Conservation (phyloP, 2,797 vertebrate species). For the Scyliorhinus canicula region DNA sequence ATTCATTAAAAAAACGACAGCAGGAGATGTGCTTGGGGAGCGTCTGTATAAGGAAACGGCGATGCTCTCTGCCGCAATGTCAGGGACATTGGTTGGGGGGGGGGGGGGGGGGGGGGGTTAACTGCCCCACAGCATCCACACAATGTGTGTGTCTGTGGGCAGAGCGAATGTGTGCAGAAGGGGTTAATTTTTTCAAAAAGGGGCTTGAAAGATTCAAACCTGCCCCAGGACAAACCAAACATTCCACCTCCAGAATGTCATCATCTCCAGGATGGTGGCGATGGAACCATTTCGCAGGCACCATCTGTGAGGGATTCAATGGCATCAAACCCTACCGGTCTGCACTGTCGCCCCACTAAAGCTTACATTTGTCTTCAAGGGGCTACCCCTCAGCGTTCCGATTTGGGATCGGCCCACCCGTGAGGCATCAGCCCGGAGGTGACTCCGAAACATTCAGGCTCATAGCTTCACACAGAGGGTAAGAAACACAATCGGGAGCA, state of each 20-base stretch:
- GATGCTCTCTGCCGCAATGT: not conserved
- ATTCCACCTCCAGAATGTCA: not conserved
- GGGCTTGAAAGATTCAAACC: not conserved
- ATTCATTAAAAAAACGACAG: not conserved
- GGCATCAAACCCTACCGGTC: not conserved
- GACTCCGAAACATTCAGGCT: not conserved
- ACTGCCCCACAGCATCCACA: not conserved
- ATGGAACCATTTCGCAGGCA: not conserved
- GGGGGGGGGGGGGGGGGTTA: no score
- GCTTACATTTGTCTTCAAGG: not conserved
- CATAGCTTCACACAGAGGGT: not conserved
- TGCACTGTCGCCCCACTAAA: not conserved
- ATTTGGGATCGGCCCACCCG: not conserved
- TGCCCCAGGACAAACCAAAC: not conserved
- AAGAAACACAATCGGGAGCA: not conserved
- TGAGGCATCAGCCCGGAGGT: not conserved
- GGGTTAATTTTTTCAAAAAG: not conserved
- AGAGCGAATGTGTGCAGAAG: not conserved
- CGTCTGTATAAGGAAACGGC: no score
- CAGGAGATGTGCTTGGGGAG: not conserved
- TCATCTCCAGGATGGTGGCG: not conserved
- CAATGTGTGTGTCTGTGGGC: no score
- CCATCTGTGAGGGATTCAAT: not conserved
- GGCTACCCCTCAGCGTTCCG: no score
- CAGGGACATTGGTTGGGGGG: not conserved